phyloP scores from a whole-genome alignment of 1,140 invertebrate genomes.

The Chionoecetes opilio region DNA sequence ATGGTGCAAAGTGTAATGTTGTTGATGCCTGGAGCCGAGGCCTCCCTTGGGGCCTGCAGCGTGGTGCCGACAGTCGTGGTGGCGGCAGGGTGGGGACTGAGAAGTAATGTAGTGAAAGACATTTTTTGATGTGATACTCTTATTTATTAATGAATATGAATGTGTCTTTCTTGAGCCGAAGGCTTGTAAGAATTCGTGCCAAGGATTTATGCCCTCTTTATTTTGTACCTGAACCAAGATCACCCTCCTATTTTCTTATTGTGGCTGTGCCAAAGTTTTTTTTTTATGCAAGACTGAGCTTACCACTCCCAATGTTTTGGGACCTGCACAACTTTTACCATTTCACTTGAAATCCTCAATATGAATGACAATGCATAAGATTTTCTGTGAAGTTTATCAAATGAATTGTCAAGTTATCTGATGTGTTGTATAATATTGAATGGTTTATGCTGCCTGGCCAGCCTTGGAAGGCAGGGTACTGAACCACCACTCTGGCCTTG shows the following conservation, averaged over 20 bases:
- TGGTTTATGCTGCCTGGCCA: no score
- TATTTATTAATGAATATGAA: constrained; percentile 78
- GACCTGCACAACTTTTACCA: no score
- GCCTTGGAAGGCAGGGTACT: no score
- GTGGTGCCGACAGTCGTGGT: constrained; percentile 17
- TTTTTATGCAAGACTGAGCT: constrained; percentile 64
- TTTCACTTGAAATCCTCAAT: no score
- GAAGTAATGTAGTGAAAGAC: constrained; percentile 80
- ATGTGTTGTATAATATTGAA: no score
- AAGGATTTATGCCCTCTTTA: constrained; percentile 76
- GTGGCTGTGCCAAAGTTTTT: constrained; percentile 74
- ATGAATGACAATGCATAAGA: no score
- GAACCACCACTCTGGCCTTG: no score
- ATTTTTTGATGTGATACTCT: constrained; percentile 79
- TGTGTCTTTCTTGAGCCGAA: constrained; percentile 80
- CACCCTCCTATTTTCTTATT: constrained; percentile 74
- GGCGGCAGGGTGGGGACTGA: constrained; percentile 63
- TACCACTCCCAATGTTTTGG: constrained; percentile 30
- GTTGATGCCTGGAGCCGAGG: no score
- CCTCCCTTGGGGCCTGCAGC: background rate
- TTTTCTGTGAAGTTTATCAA: no score
- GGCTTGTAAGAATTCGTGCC: constrained; percentile 78
- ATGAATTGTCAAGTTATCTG: no score
- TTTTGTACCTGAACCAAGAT: constrained; percentile 78
- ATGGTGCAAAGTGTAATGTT: no score